Conservation (phyloP, 2,797 vertebrate genomes). For the Chanos chanos region DNA sequence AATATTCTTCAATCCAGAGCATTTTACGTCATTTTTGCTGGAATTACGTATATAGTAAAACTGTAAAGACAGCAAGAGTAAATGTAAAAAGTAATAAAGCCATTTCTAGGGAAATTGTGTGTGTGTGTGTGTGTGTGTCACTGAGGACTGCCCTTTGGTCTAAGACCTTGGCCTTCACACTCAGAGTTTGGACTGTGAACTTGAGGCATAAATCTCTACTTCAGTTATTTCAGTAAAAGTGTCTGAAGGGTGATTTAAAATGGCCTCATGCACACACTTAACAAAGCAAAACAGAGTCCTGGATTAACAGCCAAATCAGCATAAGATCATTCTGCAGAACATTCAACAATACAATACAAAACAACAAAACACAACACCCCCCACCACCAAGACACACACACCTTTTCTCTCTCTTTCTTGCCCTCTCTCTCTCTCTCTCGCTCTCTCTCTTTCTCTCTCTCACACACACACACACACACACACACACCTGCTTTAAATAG, state of each 20-base stretch:
- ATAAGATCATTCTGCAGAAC: too few relatives aligned
- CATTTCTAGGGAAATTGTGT: too few relatives aligned
- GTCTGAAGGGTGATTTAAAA: conserved; percentile 62
- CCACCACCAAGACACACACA: not conserved
- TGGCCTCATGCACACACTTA: conserved; percentile 60
- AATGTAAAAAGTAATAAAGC: too few relatives aligned
- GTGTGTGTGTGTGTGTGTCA: too few relatives aligned
- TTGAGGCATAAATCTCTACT: conserved; percentile 61
- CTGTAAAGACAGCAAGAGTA: too few relatives aligned
- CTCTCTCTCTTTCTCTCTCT: not conserved
- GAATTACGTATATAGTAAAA: too few relatives aligned
- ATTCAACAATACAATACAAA: too few relatives aligned
- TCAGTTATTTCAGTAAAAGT: conserved; percentile 69
- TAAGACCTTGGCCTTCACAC: conserved; percentile 42
- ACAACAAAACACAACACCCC: not conserved
- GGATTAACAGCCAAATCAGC: too few relatives aligned
- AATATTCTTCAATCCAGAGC: too few relatives aligned
- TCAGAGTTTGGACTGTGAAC: conserved; percentile 60
- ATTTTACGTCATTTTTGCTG: too few relatives aligned
- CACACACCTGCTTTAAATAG: not conserved
- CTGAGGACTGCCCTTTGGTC: too few relatives aligned
- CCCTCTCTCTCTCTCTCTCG: too few relatives aligned
- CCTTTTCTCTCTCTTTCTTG: not conserved
- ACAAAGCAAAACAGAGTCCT: conserved; percentile 27
- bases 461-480: not conserved